Evolutionary conservation across 2,113 vertebrate genomes (phyloP), one percentile per base, ranked within the genome.

Genomic region (Gymnogyps californianus): DNA sequence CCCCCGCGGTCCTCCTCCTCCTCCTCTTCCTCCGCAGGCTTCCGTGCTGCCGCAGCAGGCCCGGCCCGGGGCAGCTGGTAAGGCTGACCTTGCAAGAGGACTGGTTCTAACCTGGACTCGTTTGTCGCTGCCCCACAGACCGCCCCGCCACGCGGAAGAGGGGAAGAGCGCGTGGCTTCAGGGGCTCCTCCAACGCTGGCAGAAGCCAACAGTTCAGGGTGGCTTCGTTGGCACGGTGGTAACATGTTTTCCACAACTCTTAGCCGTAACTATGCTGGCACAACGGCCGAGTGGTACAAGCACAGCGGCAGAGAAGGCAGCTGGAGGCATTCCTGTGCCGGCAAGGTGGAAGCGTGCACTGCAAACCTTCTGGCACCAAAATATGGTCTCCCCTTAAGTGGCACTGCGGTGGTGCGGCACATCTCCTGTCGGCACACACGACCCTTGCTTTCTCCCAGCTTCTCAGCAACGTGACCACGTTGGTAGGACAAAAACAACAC

Each of bases 91-190:
- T 8, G 1, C 16, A 9, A 58, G 36, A 0, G 3, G 21, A 3
- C 25, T 21, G n/a, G 3, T 1, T 17, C 15, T 3, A 13, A 32
- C 38, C 3, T 0, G 17, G 17, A 18, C 7, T 29, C 4, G 2
- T 44, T 25, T 1, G 26, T 0, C 13, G 2, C 20, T 19, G 59
- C 61, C 5, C 13, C 69, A 10, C 67, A 14, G 7, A 24, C 5
- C 5, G 7, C 49, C 34, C 34, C 2, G 40, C 51, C 52, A 13
- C 47, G 8, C 18, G 0, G 16, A 10, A 16, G 2, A 28, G 13
- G 16, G 29, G 6, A 40, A 10, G 28, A 6, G 16, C 5, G 5
- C 20, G 1, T 4, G 3, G 40, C 51, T 80, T 4, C 49, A n/a
- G 8, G 0, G 38, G 11, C 11, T 16, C 9, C 34, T 31, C 26